Conservation (phyloP, 2,888 invertebrate genomes). For the Cryptophagus acutangulus region DNA sequence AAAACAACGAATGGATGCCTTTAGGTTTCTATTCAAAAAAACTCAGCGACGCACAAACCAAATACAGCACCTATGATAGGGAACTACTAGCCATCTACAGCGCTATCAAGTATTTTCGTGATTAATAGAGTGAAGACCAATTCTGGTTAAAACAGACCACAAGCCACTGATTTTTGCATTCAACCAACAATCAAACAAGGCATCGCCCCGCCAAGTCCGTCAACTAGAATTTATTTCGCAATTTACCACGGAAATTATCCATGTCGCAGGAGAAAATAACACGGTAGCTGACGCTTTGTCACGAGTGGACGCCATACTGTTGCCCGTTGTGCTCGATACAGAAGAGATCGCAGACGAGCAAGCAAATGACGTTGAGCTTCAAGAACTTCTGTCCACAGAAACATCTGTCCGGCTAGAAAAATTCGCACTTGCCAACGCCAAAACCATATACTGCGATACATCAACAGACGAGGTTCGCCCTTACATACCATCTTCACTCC, state of each 20-base stretch:
- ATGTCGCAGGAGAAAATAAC: conserved; percentile 37
- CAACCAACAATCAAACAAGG: conserved; percentile 29
- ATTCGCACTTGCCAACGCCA: background rate
- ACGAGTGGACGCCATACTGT: conserved; percentile 9
- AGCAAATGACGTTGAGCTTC: conserved; percentile 3
- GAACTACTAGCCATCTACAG: conserved; percentile 15
- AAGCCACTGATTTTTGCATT: conserved; percentile 40
- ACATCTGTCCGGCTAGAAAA: background rate
- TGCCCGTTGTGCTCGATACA: conserved; percentile 1
- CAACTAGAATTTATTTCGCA: conserved; percentile 34
- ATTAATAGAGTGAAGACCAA: conserved; percentile 11
- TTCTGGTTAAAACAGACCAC: conserved; percentile 35
- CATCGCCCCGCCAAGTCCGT: conserved; percentile 36
- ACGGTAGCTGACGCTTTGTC: conserved; percentile 38
- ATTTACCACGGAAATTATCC: conserved; percentile 38
- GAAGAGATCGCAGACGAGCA: conserved; percentile 9
- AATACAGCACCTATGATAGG: conserved; percentile 37
- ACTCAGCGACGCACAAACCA: conserved; percentile 34
- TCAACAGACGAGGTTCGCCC: conserved; percentile 10
- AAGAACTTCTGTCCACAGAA: background rate
- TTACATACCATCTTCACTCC: conserved; percentile 13
- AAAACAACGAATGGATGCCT: conserved; percentile 32
- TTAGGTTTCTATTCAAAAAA: conserved; percentile 41
- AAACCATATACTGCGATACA: background rate
- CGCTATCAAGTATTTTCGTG: conserved; percentile 6